Base-by-base conservation (phyloP, 2,888 invertebrate species). In the Tenodera sinensis region DNA sequence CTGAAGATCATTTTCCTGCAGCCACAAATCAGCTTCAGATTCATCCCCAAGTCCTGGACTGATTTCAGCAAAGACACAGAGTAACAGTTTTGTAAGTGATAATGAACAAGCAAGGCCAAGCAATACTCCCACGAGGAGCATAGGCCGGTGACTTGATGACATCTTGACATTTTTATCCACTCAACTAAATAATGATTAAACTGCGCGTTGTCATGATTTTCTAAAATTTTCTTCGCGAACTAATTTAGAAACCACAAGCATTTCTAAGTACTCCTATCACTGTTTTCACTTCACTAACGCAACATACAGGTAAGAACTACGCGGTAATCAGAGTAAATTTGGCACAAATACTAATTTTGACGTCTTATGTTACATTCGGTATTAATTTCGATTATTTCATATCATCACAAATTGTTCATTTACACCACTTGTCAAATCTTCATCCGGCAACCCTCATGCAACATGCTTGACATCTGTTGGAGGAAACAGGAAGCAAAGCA, bases 11-110 rank as follows among this genome's bases (percentile, higher is more conserved):
- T 96, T 96, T 92, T 96, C 96, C 89, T 96, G 95, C 91, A 97
- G 93, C 97, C 97, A 97, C 92, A 95, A 94, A 92, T 96, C 96
- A 89, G 97, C 96, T 93, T 96, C 95, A 83, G 94, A 94, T 91
- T 94, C 93, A 91, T 95, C 95, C 92, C 95, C 95, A 82, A 83
- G 34, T 28, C 83, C 88, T 25, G 88, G 30, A 30, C 87, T 88
- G 25, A 83, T 84, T 89, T 91, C 89, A 88, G 89, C 89, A 34
- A 91, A 90, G 28, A 91, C 90, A 71, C 90, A 90, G 42, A 91
- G 30, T n/a, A 91, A 85, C 2, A 90, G 83, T 82, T 91, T 91
- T 20, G 91, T 90, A n/a, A 91, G 88, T 28, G 90, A 91, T 30
- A 91, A 83, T 42, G 89, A 88, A 84, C 90, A 90, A 27, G 90